Percentiles rank a stretch among this genome's conserved stretches.
Evolutionary conservation across 2,113 vertebrate species (phyloP).

Genomic region (Lonchura striata): DNA sequence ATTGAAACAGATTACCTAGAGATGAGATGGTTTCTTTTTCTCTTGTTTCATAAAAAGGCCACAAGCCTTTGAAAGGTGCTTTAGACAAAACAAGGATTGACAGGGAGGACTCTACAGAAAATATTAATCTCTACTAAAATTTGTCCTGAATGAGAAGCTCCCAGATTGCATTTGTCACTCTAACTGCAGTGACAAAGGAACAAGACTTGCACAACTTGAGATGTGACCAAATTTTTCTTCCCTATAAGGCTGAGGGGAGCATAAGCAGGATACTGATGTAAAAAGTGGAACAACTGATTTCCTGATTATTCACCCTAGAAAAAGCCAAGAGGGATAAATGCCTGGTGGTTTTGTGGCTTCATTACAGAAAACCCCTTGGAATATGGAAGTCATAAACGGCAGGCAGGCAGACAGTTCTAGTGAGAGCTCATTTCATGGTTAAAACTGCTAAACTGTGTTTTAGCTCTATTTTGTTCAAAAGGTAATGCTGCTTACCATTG

Average conservation of each 20-base stretch:
- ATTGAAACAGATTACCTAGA: not conserved
- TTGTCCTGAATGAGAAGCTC: not conserved
- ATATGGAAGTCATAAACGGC: slow-evolving; percentile 32
- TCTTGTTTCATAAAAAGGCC: not conserved
- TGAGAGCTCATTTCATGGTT: not conserved
- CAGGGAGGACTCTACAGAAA: not conserved
- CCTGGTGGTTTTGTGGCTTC: slow-evolving; percentile 38
- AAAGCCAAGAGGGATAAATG: not conserved
- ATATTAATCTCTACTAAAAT: not conserved
- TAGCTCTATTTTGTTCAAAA: slow-evolving; percentile 37
- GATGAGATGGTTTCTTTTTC: not conserved
- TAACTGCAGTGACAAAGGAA: not conserved
- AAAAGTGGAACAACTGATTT: not conserved
- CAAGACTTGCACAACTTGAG: not conserved
- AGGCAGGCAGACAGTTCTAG: not conserved
- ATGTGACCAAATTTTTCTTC: slow-evolving; percentile 36
- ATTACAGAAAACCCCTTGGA: slow-evolving; percentile 40
- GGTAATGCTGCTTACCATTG: not conserved
- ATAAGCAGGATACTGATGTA: not conserved
- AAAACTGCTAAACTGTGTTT: not conserved
- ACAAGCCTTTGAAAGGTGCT: not conserved
- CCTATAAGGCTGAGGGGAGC: slow-evolving; percentile 25
- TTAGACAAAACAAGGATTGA: not conserved
- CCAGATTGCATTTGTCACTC: not conserved
- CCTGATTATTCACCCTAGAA: not conserved